phyloP scores from a whole-genome alignment of 2,797 vertebrate species.

The Microchirus variegatus region DNA sequence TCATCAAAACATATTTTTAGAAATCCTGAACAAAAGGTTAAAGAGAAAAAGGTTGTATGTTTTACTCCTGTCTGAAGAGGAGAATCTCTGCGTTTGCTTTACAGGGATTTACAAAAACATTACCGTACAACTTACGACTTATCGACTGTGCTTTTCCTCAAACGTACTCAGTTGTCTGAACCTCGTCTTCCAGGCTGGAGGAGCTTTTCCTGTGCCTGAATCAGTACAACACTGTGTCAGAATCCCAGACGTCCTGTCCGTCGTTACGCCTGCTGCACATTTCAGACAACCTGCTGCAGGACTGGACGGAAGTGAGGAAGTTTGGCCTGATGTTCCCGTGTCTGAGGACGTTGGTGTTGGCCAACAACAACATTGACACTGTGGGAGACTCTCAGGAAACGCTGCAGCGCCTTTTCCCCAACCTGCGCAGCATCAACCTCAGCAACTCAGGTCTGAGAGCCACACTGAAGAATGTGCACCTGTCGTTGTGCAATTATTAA shows the following conservation, averaged over 20 bases:
- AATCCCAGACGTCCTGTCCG: slow-evolving; percentile 85
- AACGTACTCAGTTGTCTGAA: background rate
- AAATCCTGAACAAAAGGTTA: too few species aligned
- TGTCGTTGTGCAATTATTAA: background rate
- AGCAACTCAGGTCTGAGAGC: slow-evolving; percentile 91
- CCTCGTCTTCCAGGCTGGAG: slow-evolving; percentile 84
- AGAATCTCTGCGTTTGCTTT: too few species aligned
- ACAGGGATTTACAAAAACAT: too few species aligned
- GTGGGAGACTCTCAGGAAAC: slow-evolving; percentile 88
- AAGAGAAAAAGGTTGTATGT: too few species aligned
- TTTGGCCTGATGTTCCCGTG: slow-evolving; percentile 92
- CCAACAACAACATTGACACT: slow-evolving; percentile 89
- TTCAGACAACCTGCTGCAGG: slow-evolving; percentile 94
- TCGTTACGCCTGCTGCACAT: slow-evolving; percentile 96
- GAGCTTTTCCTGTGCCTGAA: slow-evolving; percentile 99
- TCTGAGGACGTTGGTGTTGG: slow-evolving; percentile 89
- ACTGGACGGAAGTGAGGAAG: slow-evolving; percentile 94
- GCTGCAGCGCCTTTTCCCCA: slow-evolving; percentile 88
- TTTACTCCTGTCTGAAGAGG: too few species aligned
- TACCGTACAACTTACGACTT: background rate
- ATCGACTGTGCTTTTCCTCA: background rate
- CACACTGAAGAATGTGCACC: background rate
- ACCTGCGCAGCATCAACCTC: slow-evolving; percentile 93
- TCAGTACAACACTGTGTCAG: slow-evolving; percentile 88
- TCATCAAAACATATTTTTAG: too few species aligned